Conservation (phyloP, 2,888 invertebrate species). For the Agrochola litura region DNA sequence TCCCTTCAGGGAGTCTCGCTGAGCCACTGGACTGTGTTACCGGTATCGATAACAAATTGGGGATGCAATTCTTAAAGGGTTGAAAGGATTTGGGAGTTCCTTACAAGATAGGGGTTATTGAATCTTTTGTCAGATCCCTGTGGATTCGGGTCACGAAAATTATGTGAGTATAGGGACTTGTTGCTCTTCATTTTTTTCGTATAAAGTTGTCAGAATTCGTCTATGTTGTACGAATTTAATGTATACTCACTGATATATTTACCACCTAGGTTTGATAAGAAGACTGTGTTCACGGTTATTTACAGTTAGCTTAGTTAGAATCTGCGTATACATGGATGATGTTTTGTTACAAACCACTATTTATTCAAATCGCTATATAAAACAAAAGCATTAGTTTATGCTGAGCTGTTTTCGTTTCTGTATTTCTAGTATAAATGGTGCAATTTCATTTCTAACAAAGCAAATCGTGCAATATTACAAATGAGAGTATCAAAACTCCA, state of each 20-base stretch:
- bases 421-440: background rate
- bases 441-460: constrained; percentile 30
- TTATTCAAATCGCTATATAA: background rate
- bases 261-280: background rate
- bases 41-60: constrained; percentile 89
- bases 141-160: constrained; percentile 44
- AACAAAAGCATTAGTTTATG: background rate
- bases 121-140: constrained; percentile 67
- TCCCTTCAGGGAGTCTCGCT: constrained; percentile 80
- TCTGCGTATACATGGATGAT: background rate
- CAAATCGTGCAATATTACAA: constrained; percentile 14
- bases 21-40: constrained; percentile 81
- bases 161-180: constrained; percentile 46
- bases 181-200: constrained; percentile 31
- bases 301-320: background rate
- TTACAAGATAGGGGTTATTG: constrained; percentile 79
- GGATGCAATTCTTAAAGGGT: constrained; percentile 83
- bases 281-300: background rate
- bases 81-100: constrained; percentile 78
- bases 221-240: background rate
- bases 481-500: constrained; percentile 34
- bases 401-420: background rate
- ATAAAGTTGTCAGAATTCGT: background rate
- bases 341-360: background rate
- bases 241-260: background rate